Conservation (phyloP, 2,888 invertebrate genomes). For the Digitonthophagus gazella region DNA sequence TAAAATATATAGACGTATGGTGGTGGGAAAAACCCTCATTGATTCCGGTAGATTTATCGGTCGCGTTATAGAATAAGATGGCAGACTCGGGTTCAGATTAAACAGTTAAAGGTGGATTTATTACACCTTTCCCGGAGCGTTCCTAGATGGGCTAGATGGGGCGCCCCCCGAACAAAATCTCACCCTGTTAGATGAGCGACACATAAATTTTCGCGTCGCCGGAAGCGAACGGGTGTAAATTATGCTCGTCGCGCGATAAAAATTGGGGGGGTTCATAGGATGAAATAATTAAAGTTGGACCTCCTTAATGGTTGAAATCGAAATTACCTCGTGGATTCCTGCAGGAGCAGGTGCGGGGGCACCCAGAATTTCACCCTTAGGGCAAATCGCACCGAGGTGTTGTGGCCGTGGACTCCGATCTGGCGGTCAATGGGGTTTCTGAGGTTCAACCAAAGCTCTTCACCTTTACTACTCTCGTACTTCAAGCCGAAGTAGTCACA, state of each 20-base stretch:
- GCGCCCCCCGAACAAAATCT: background rate
- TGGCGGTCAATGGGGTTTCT: slow-evolving; percentile 79
- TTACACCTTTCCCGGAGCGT: background rate
- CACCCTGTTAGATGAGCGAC: background rate
- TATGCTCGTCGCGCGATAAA: background rate
- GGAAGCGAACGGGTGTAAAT: background rate
- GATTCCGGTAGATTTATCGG: background rate
- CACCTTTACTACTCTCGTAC: slow-evolving; percentile 58
- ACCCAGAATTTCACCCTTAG: slow-evolving; percentile 89
- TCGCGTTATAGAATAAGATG: background rate
- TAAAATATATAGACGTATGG: background rate
- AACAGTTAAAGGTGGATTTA: slow-evolving; percentile 13
- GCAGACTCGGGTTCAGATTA: slow-evolving; percentile 4
- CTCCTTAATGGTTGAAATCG: background rate
- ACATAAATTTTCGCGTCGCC: background rate
- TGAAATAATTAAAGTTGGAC: background rate
- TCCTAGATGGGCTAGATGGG: background rate
- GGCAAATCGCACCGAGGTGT: slow-evolving; percentile 64
- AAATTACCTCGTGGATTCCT: slow-evolving; percentile 74
- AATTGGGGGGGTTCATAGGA: background rate
- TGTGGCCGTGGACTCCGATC: slow-evolving; percentile 57
- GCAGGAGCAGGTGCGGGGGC: slow-evolving; percentile 80
- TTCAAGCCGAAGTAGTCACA: slow-evolving; percentile 88
- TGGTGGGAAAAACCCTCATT: background rate
- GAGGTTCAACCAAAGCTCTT: slow-evolving; percentile 83